Evolutionary conservation across 1,140 invertebrate genomes (phyloP).

Genomic region (Anagrus nilaparvatae): DNA sequence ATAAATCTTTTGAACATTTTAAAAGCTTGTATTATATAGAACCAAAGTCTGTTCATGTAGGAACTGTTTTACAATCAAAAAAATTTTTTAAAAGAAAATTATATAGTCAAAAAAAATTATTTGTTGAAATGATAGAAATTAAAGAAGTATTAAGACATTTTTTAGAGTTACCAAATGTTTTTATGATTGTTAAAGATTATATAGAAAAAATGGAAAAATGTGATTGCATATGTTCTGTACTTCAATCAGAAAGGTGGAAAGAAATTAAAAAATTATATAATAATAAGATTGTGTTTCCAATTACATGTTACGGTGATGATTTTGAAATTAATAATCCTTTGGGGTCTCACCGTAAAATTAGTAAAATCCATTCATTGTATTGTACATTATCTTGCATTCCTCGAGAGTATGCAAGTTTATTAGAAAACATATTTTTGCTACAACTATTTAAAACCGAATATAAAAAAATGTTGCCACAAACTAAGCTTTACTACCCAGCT

Average conservation of each 20-base stretch:
- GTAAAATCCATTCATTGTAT: slow-evolving; percentile 27
- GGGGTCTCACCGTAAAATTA: slow-evolving; percentile 21
- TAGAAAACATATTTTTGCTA: slow-evolving; percentile 27
- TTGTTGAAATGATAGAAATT: slow-evolving; percentile 17
- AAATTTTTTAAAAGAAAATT: too few species aligned
- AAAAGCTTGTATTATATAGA: too few species aligned
- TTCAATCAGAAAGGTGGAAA: slow-evolving; percentile 18
- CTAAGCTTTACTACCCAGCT: slow-evolving; percentile 8
- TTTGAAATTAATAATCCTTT: slow-evolving; percentile 28
- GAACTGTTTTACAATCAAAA: slow-evolving; percentile 2
- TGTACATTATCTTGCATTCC: slow-evolving; percentile 22
- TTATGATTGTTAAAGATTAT: slow-evolving; percentile 11
- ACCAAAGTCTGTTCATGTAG: slow-evolving; percentile 8
- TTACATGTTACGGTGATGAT: slow-evolving; percentile 28
- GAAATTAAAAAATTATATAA: slow-evolving; percentile 16
- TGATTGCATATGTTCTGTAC: slow-evolving; percentile 11
- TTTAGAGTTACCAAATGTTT: slow-evolving; percentile 21
- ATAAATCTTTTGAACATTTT: too few species aligned
- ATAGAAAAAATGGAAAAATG: slow-evolving; percentile 12
- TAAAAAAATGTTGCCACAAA: slow-evolving; percentile 13
- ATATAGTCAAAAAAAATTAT: slow-evolving; percentile 13
- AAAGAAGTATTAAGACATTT: slow-evolving; percentile 17
- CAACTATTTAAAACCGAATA: slow-evolving; percentile 21
- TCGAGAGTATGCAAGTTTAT: slow-evolving; percentile 18
- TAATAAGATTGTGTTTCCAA: slow-evolving; percentile 21